Base-by-base conservation (phyloP, 2,797 vertebrate genomes). In the Chlorospingus semifuscus region DNA sequence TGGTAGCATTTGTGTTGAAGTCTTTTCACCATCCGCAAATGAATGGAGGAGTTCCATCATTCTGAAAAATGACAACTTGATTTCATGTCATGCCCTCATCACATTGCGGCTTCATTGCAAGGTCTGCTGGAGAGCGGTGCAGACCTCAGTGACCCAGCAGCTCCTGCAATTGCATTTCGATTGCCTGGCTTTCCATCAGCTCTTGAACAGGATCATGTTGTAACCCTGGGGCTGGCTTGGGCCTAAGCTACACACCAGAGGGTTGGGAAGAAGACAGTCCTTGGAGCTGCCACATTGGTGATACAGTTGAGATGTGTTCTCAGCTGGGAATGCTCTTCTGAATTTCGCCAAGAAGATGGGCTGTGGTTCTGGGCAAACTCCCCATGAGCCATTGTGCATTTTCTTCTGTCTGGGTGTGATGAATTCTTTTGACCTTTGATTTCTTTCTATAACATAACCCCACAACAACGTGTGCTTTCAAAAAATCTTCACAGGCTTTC, bases 351-450 rank as follows among this genome's bases (percentile, higher is more conserved):
- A 5, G n/a, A 61, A 53, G 39, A 11, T 61, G 24, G 30, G 9
- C 46, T 74, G 37, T 2, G 12, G 50, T 66, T 83, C 47, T 85
- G 56, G 34, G 19, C 8, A 41, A 80, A 56, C 20, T 87, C 21
- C 34, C 13, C 0, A 0, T 24, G 82, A 85, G 15, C 46, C 0
- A 0, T 64, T 0, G 0, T 50, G 26, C 29, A 10, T 64, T 61
- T 89, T 71, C 41, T 63, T 7, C 53, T 83, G 12, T n/a, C 36
- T 47, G 29, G 22, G 34, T 7, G 2, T n/a, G 41, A 47, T 61
- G 16, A 49, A 75, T 80, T 75, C 16, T 79, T 91, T 75, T 89
- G 57, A 64, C 24, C 22, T 86, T 77, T 68, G 32, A n/a, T 84
- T 84, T 89, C 70, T 84, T 87, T 90, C 75, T 64, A 1, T 60